Conservation (phyloP, 2,797 vertebrate genomes). For the Australoheros facetus region DNA sequence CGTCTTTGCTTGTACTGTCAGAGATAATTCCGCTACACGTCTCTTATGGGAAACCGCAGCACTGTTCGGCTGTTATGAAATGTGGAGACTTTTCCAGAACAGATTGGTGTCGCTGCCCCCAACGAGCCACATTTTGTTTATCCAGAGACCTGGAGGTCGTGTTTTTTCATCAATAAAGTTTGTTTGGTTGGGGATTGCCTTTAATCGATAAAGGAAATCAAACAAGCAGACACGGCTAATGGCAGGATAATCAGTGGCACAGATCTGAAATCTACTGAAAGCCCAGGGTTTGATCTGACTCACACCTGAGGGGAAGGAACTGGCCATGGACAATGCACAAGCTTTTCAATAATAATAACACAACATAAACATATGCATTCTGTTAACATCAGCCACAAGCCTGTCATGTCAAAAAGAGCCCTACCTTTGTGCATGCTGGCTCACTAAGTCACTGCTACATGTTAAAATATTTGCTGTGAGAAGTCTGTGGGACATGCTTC, state of each 20-base stretch:
- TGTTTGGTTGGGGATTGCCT: constrained; percentile 79
- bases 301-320: neutral
- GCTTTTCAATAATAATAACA: neutral
- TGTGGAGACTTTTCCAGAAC: constrained; percentile 22
- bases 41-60: constrained; percentile 44
- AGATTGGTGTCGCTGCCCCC: constrained; percentile 10
- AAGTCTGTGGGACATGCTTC: neutral
- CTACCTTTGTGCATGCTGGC: neutral
- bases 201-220: constrained; percentile 76
- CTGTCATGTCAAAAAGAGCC: neutral
- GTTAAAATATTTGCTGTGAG: neutral
- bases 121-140: constrained; percentile 60
- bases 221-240: constrained; percentile 75
- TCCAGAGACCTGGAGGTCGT: constrained; percentile 38
- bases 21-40: constrained; percentile 60
- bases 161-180: constrained; percentile 68
- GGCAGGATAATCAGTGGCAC: constrained; percentile 71
- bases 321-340: neutral
- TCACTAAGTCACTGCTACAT: neutral
- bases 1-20: constrained; percentile 64
- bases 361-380: neutral
- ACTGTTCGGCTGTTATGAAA: constrained; percentile 30
- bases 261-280: constrained; percentile 57
- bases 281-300: constrained; percentile 39
- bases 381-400: neutral